Conservation (phyloP, 2,888 invertebrate genomes). For the Frankliniella intonsa region DNA sequence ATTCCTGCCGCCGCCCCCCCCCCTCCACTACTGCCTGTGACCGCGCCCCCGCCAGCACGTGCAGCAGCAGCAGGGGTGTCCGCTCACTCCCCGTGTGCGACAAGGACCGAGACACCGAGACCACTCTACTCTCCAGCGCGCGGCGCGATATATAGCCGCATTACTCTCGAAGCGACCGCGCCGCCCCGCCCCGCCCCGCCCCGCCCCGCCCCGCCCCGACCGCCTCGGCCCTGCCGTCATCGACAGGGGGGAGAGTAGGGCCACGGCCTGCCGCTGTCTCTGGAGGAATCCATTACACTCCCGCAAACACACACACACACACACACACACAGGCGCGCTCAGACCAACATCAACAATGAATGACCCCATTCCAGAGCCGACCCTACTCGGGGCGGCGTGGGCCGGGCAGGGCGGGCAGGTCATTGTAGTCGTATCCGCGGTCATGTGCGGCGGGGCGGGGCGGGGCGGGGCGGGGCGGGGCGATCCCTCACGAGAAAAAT, state of each 20-base stretch:
- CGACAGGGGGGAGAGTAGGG: too few relatives aligned
- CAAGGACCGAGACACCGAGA: slow-evolving; percentile 10
- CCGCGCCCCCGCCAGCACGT: too few relatives aligned
- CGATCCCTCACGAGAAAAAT: slow-evolving; percentile 15
- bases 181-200: too few relatives aligned
- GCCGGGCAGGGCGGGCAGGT: background rate
- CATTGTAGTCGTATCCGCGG: slow-evolving; percentile 4
- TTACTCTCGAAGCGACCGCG: too few relatives aligned
- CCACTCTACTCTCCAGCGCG: too few relatives aligned
- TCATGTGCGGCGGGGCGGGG: background rate
- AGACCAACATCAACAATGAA: slow-evolving; percentile 19
- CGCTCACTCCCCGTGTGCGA: background rate
- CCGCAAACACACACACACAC: slow-evolving; percentile 28
- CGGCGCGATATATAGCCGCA: too few relatives aligned
- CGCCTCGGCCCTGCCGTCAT: too few relatives aligned
- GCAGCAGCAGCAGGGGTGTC: too few relatives aligned
- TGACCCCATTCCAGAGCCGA: background rate
- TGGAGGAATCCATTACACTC: background rate
- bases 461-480: background rate
- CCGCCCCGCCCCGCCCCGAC: too few relatives aligned
- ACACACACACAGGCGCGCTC: slow-evolving; percentile 14
- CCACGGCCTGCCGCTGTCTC: too few relatives aligned
- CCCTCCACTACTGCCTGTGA: too few relatives aligned
- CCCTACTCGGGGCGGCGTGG: background rate
- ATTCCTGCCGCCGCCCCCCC: too few relatives aligned